Conservation (phyloP, 2,888 invertebrate genomes). For the Leptopilina myrica region DNA sequence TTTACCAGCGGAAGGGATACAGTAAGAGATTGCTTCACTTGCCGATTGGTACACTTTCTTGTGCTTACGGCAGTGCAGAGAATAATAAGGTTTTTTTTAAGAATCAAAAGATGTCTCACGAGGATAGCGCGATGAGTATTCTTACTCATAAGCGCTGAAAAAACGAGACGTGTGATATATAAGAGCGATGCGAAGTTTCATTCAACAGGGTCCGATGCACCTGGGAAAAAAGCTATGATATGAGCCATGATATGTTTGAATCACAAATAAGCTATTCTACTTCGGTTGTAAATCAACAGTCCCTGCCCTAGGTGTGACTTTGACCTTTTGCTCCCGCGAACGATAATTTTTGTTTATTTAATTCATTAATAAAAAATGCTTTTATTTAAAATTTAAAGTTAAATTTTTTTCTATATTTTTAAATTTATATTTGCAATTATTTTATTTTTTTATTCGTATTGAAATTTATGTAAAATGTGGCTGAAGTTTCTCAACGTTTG, state of each 20-base stretch:
- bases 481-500: too few species aligned
- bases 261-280: conserved; percentile 63
- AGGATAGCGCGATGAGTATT: not conserved
- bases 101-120: conserved; percentile 16
- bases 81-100: not conserved
- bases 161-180: not conserved
- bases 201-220: conserved; percentile 68
- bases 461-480: too few species aligned
- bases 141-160: conserved; percentile 25
- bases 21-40: too few species aligned
- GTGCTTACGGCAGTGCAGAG: not conserved
- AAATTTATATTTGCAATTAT: conserved; percentile 24
- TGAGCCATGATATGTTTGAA: conserved; percentile 56
- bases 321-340: conserved; percentile 59
- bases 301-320: conserved; percentile 64
- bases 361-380: too few species aligned
- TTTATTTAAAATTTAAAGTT: too few species aligned
- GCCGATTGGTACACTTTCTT: not conserved
- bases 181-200: not conserved
- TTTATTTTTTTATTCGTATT: too few species aligned
- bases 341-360: conserved; percentile 32
- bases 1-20: not conserved
- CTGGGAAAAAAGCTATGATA: conserved; percentile 63
- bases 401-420: not conserved
- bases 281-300: conserved; percentile 57